Conservation (phyloP, 2,797 vertebrate genomes). For the Peromyscus melanophrys region DNA sequence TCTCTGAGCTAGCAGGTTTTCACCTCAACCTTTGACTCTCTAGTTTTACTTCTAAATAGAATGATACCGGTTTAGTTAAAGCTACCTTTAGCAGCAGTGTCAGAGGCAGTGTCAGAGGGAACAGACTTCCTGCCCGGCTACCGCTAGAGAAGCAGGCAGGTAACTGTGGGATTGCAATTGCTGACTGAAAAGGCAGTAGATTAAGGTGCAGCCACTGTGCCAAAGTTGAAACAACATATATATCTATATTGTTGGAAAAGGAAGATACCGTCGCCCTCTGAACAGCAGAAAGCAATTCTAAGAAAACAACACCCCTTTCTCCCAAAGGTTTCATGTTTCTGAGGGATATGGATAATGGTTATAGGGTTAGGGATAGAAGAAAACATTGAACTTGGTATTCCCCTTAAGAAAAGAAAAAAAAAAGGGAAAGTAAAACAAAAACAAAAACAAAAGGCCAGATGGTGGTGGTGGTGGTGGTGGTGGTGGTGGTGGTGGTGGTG, state of each 20-base stretch:
- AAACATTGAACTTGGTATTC: too few relatives aligned
- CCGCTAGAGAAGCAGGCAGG: not conserved
- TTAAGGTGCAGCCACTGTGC: not conserved
- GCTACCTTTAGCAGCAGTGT: not conserved
- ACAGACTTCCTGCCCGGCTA: not conserved
- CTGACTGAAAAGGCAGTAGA: not conserved
- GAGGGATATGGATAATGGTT: too few relatives aligned
- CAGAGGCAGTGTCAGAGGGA: not conserved
- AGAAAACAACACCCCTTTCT: too few relatives aligned
- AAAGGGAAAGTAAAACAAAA: too few relatives aligned
- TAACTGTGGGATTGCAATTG: not conserved
- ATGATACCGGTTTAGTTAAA: not conserved
- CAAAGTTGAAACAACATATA: not conserved
- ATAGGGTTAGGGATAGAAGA: too few relatives aligned
- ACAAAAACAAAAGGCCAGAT: too few relatives aligned
- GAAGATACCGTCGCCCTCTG: too few relatives aligned
- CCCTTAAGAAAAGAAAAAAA: too few relatives aligned
- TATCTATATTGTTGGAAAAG: not conserved
- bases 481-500: too few relatives aligned
- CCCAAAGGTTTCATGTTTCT: too few relatives aligned
- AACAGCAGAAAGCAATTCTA: too few relatives aligned
- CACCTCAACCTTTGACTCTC: not conserved
- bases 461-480: too few relatives aligned
- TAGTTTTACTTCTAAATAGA: not conserved
- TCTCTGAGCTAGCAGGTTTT: not conserved